phyloP scores from a whole-genome alignment of 2,113 vertebrate genomes.

The Tetrax tetrax region DNA sequence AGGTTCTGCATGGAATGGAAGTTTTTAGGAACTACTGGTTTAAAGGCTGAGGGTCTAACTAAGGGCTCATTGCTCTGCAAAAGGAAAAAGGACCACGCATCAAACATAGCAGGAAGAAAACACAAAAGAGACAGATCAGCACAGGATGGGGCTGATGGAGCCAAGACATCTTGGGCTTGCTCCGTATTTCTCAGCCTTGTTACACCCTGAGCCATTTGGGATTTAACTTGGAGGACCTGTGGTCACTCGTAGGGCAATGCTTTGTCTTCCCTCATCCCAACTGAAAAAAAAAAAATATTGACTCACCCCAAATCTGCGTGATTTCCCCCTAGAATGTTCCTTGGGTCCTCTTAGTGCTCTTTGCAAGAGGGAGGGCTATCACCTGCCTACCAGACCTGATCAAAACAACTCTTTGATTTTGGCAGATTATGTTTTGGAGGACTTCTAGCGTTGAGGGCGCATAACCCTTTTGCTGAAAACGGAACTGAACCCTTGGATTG shows the following conservation, averaged over 20 bases:
- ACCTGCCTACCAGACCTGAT: neutral
- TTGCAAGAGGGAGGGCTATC: no score
- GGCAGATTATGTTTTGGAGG: neutral
- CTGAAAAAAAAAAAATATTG: neutral
- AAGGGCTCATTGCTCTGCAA: slow-evolving; percentile 92
- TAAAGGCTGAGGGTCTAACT: slow-evolving; percentile 98
- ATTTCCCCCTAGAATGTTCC: neutral
- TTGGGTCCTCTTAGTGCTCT: neutral
- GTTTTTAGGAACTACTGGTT: slow-evolving; percentile 98
- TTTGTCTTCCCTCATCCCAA: neutral
- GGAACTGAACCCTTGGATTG: neutral
- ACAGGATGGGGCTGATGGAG: neutral
- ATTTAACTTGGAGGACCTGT: neutral
- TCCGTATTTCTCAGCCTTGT: neutral
- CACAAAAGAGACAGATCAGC: neutral
- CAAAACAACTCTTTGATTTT: neutral
- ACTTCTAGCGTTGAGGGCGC: neutral
- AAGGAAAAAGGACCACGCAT: slow-evolving; percentile 40
- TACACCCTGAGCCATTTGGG: neutral
- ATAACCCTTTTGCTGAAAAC: neutral
- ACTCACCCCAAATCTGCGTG: neutral
- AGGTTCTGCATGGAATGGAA: slow-evolving; percentile 99
- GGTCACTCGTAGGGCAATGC: rapidly evolving
- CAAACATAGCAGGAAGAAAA: slow-evolving; percentile 25
- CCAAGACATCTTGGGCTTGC: neutral